phyloP scores from a whole-genome alignment of 2,888 invertebrate genomes.

The Tipula unca region DNA sequence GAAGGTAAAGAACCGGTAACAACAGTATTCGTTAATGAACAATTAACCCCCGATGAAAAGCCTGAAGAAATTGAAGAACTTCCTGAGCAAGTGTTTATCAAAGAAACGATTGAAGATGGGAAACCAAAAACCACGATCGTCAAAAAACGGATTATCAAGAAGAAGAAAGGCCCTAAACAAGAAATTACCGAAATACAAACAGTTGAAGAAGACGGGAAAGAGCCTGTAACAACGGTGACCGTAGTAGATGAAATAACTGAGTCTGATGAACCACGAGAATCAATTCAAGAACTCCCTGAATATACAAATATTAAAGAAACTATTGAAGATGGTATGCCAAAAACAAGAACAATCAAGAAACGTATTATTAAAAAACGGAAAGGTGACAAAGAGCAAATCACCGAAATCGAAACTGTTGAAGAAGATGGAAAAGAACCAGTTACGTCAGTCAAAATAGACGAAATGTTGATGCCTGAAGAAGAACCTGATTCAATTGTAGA shows the following conservation, averaged over 20 bases:
- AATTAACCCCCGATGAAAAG: constrained; percentile 24
- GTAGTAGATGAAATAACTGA: constrained; percentile 29
- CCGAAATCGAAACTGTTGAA: constrained; percentile 39
- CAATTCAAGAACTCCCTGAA: constrained; percentile 26
- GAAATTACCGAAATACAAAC: constrained; percentile 35
- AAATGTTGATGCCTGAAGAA: constrained; percentile 28
- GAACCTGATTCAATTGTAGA: constrained; percentile 30
- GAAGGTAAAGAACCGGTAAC: constrained; percentile 34
- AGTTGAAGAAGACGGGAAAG: constrained; percentile 31
- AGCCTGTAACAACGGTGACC: constrained; percentile 33
- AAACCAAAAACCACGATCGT: constrained; percentile 31
- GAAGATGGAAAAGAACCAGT: constrained; percentile 37
- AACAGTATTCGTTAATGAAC: constrained; percentile 31
- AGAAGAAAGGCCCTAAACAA: constrained; percentile 35
- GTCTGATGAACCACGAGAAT: constrained; percentile 26
- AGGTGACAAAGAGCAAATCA: constrained; percentile 36
- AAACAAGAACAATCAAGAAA: constrained; percentile 31
- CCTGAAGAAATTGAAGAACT: constrained; percentile 28
- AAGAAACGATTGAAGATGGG: constrained; percentile 36
- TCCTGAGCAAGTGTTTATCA: constrained; percentile 33
- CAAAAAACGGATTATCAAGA: constrained; percentile 35
- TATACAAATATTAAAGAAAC: constrained; percentile 24
- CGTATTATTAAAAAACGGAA: constrained; percentile 36
- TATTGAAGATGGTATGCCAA: constrained; percentile 22
- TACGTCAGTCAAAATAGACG: constrained; percentile 31